Conservation (phyloP, 2,797 vertebrate genomes). For the Microctenopoma lineatum region DNA sequence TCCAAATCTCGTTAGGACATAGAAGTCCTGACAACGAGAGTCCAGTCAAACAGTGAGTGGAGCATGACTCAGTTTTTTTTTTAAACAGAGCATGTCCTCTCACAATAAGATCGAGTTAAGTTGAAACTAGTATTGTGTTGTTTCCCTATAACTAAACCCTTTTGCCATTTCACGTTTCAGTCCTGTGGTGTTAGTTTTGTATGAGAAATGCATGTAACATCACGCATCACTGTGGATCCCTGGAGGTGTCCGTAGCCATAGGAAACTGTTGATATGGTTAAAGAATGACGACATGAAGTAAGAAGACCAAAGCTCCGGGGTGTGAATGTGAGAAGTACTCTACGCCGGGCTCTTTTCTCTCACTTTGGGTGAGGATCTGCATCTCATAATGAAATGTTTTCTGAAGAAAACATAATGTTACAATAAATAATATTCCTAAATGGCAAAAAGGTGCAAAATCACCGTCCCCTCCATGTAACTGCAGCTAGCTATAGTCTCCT, state of each 20-base stretch:
- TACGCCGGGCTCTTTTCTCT: slow-evolving; percentile 15
- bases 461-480: slow-evolving; percentile 31
- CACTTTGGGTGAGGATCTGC: slow-evolving; percentile 24
- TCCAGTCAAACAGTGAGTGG: slow-evolving; percentile 42
- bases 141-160: slow-evolving; percentile 4
- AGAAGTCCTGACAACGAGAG: slow-evolving; percentile 67
- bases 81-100: slow-evolving; percentile 52
- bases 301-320: slow-evolving; percentile 39
- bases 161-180: not conserved
- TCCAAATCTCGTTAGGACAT: slow-evolving; percentile 50
- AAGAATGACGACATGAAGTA: slow-evolving; percentile 39
- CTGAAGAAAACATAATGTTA: slow-evolving; percentile 34
- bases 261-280: slow-evolving; percentile 72
- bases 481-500: slow-evolving; percentile 48
- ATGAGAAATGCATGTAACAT: slow-evolving; percentile 27
- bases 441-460: slow-evolving; percentile 40
- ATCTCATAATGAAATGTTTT: slow-evolving; percentile 21
- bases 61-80: slow-evolving; percentile 57
- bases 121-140: slow-evolving; percentile 11
- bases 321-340: slow-evolving; percentile 53
- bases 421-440: slow-evolving; percentile 29
- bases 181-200: slow-evolving; percentile 15
- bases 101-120: slow-evolving; percentile 24
- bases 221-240: slow-evolving; percentile 28
- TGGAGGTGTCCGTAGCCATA: slow-evolving; percentile 60